A percentile compares a stretch with the other conserved stretches of the same genome.
phyloP scores from a whole-genome alignment of 1,140 invertebrate genomes.

The Palaemon carinicauda region DNA sequence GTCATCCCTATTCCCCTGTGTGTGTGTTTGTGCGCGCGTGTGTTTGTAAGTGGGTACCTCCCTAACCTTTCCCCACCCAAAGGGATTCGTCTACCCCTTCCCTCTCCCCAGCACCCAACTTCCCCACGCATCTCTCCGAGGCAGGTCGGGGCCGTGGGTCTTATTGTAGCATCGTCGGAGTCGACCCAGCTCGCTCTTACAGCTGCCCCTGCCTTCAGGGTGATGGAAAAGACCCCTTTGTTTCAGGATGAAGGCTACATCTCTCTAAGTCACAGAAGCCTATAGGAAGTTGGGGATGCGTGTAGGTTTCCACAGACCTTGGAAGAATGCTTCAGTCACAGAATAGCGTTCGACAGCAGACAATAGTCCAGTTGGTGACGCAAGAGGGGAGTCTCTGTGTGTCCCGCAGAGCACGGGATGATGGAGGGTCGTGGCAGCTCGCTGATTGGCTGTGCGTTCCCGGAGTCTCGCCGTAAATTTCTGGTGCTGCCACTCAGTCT shows the following conservation, averaged over 20 bases:
- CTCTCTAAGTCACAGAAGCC: neutral
- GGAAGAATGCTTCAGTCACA: neutral
- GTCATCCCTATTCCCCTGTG: neutral
- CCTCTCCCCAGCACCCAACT: no score
- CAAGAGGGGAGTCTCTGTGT: constrained; percentile 27
- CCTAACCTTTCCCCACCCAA: neutral
- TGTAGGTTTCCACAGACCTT: neutral
- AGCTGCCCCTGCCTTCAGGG: neutral
- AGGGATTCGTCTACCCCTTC: no score
- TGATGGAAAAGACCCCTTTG: neutral
- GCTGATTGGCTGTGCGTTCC: constrained; percentile 27
- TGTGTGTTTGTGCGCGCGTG: neutral
- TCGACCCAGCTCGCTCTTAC: neutral
- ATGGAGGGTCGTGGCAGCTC: constrained; percentile 34
- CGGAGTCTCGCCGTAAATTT: constrained; percentile 48
- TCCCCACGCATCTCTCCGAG: neutral
- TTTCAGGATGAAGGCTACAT: neutral
- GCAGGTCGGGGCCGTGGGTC: constrained; percentile 24
- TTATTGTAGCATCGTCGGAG: constrained; percentile 52
- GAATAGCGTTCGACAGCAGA: neutral
- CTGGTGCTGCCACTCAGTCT: constrained; percentile 2
- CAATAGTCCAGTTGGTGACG: constrained; percentile 51
- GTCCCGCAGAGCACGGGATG: constrained; percentile 34
- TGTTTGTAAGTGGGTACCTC: neutral
- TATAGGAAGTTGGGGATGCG: neutral